Base-by-base conservation (phyloP, 2,797 vertebrate genomes). In the Ciconia nigra region DNA sequence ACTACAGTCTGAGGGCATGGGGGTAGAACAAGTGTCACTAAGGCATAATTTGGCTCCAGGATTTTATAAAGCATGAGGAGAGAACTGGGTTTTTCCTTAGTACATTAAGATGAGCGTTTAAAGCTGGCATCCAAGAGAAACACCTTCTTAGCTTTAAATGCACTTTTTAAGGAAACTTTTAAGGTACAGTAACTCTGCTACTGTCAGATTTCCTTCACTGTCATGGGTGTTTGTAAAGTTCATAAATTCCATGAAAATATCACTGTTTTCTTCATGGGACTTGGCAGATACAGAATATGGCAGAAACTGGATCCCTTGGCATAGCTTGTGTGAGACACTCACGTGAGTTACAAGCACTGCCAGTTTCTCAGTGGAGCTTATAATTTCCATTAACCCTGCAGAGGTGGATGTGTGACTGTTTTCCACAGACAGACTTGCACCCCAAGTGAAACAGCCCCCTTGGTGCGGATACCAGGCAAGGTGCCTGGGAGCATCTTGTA, bases 281-380 rank as follows among this genome's bases (percentile, higher is more conserved):
- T 96, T 96, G 92, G 91, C 93, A 96, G 87, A 94, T 69, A 49
- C 35, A 88, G 88, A 46, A 59, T 49, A 9, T 83, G 87, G 84
- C 84, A 96, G 95, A 95, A 96, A 95, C 82, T 87, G 73, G 69
- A 95, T 96, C 81, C 44, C 62, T 96, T 97, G 96, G 95, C 94
- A 93, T n/a, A 33, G 35, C 55, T 83, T 83, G 71, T 92, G 79
- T 92, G 94, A 87, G 90, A 89, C 63, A 28, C 67, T 93, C 96
- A 96, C 55, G 41, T 93, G 92, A 96, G 70, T 63, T 87, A 52
- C 25, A 76, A 74, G 78, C 70, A 55, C 86, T 93, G 96, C 89
- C 96, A 97, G 70, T 88, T 97, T 95, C 91, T 86, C 91, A 91
- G 71, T n/a, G 55, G 44, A 89, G 84, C 26, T 73, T 92, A 25